Evolutionary conservation across 2,888 invertebrate genomes (phyloP).

Genomic region (Acrocyrtus sp.): DNA sequence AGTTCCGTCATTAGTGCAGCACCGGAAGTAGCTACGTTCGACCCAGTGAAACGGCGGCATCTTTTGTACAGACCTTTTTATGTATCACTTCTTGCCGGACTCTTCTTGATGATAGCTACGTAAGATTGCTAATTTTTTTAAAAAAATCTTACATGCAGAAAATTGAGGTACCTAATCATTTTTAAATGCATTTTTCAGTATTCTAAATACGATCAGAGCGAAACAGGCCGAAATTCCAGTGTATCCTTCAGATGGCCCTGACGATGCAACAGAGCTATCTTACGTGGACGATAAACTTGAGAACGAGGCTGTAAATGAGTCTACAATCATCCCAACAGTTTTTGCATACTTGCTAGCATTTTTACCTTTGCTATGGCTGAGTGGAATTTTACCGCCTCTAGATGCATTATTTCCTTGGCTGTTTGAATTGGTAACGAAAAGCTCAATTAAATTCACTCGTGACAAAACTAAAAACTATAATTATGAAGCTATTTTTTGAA

Average conservation of each 20-base stretch:
- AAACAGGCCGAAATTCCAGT: background rate
- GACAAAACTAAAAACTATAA: background rate
- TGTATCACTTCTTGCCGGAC: slow-evolving; percentile 37
- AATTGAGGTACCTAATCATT: no score
- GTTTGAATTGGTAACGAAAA: slow-evolving; percentile 52
- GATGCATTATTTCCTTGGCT: slow-evolving; percentile 60
- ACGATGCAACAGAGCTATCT: background rate
- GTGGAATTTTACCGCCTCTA: slow-evolving; percentile 59
- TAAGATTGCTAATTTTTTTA: slow-evolving; percentile 14
- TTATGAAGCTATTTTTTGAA: background rate
- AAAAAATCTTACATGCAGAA: background rate
- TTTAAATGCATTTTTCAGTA: background rate
- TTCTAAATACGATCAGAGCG: background rate
- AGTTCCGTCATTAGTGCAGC: slow-evolving; percentile 55
- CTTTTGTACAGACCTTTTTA: slow-evolving; percentile 58
- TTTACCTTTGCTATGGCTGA: slow-evolving; percentile 56
- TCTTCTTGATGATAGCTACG: slow-evolving; percentile 15
- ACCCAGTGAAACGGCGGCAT: slow-evolving; percentile 51
- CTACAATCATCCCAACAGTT: slow-evolving; percentile 20
- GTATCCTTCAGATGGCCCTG: background rate
- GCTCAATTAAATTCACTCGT: background rate
- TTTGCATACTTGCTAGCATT: slow-evolving; percentile 38
- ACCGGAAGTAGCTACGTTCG: slow-evolving; percentile 60
- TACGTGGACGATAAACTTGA: no score
- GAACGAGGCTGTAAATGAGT: background rate